Evolutionary conservation across 2,113 vertebrate genomes (phyloP), one percentile per base, ranked within the genome.

Genomic region (Solea solea): DNA sequence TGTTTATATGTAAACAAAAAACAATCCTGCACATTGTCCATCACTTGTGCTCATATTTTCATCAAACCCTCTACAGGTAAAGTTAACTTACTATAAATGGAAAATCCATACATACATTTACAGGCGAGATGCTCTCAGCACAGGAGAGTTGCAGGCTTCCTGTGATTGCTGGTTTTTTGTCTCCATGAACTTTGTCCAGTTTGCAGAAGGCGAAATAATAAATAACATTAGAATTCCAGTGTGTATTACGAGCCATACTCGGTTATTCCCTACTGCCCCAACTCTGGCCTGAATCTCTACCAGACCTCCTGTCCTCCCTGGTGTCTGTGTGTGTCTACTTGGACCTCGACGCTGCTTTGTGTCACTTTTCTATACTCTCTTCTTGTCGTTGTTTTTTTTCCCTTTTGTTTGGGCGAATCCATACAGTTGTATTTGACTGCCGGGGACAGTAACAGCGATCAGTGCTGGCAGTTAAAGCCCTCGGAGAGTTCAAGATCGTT

Each of bases 381-480:
- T 34, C 4, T 61, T 46, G 11, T 61, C 11, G 5, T 25, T 60
- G 15, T 16, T 70, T 72, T 84, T 44, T 10, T 25, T 51, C 75
- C 70, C 21, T 74, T 15, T 39, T 44, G 7, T 42, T 27, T 6
- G 91, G 79, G 93, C 94, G 79, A 89, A 86, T 80, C 95, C 94
- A 93, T 93, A 90, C 94, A 97, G 97, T 95, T 96, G 93, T 98
- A 96, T 96, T 96, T 97, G 95, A 95, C 95, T 90, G 95, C 96
- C 90, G 90, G 93, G 92, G 96, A 97, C 94, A 96, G 93, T 98
- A 95, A 94, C 93, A 94, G 95, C 93, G 95, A 94, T 92, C 90
- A 93, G 87, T 95, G 95, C 93, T 97, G 97, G 96, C 96, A 96
- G 93, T 94, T 97, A 96, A 98, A 97, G 95, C 96, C 96, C 92